These are phyloP conservation scores for Rhabdomys pumilio DNA, from an alignment of 2,797 vertebrate species.

Conservation along the genomic window DNA sequence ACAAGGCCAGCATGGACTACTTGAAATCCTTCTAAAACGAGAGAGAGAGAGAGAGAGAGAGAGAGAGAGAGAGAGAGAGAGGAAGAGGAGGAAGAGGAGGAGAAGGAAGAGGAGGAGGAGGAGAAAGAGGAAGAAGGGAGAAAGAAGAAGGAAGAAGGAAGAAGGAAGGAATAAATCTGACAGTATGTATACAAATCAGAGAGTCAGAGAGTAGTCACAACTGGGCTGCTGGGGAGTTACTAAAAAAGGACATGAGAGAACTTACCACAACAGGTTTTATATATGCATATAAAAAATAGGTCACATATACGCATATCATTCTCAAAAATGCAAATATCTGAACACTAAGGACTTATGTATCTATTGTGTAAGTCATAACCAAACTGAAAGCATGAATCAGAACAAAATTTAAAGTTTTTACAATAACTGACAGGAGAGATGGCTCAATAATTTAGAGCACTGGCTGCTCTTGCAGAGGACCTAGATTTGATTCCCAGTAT, in stretches of 20 bases:
- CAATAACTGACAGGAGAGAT: neutral
- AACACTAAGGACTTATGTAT: neutral
- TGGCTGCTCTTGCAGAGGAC: neutral
- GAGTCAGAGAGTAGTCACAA: neutral
- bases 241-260: neutral
- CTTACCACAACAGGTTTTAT: neutral
- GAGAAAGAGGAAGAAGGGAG: too few relatives aligned
- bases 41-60: rapidly evolving
- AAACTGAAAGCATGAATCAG: conserved; percentile 13
- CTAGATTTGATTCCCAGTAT: neutral
- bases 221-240: neutral
- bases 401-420: neutral
- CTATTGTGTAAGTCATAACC: neutral
- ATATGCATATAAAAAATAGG: neutral
- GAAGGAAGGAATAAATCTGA: neutral
- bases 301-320: neutral
- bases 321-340: neutral
- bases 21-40: neutral
- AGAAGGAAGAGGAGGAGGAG: too few relatives aligned
- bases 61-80: too few relatives aligned
- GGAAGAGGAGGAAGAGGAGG: too few relatives aligned
- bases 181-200: neutral
- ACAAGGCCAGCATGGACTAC: neutral
- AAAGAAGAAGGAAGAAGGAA: too few relatives aligned
- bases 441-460: neutral